phyloP scores from a whole-genome alignment of 2,113 vertebrate species.

The Callaeas wilsoni region DNA sequence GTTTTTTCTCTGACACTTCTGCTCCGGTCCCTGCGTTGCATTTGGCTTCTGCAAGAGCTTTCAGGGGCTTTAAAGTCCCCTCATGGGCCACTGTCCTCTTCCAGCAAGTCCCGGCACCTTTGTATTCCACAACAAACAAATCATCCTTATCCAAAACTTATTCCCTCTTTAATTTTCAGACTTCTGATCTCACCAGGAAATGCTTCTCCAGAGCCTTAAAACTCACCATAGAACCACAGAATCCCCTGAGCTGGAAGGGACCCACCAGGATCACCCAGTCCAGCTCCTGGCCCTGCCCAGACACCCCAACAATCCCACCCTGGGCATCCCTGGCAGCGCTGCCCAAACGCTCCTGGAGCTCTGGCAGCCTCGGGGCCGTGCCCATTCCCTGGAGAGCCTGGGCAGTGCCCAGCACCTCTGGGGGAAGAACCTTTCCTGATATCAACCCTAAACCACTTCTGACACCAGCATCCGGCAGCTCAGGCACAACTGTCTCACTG shows the following conservation, averaged over 20 bases:
- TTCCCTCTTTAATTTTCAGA: neutral
- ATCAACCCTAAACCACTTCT: neutral
- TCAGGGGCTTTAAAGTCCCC: neutral
- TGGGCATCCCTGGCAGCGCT: neutral
- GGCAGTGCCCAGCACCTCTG: neutral
- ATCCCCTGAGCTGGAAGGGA: neutral
- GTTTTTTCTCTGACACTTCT: neutral
- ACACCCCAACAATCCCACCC: accelerated
- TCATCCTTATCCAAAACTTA: neutral
- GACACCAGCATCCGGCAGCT: neutral
- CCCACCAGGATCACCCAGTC: accelerated
- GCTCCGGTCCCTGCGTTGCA: neutral
- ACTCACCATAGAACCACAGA: neutral
- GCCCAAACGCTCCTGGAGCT: neutral
- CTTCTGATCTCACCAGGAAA: neutral
- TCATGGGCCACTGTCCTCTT: neutral
- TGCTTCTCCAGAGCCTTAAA: neutral
- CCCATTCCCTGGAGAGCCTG: neutral
- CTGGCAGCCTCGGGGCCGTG: neutral
- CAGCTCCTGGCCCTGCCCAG: accelerated
- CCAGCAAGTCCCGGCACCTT: neutral
- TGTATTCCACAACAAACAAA: neutral
- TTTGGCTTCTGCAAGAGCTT: neutral
- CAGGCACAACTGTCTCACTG: neutral
- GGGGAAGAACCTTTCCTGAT: neutral